A percentile compares a stretch with the other conserved stretches of the same genome.
phyloP scores from a whole-genome alignment of 1,140 invertebrate species.

The Stegodyphus mimosarum region DNA sequence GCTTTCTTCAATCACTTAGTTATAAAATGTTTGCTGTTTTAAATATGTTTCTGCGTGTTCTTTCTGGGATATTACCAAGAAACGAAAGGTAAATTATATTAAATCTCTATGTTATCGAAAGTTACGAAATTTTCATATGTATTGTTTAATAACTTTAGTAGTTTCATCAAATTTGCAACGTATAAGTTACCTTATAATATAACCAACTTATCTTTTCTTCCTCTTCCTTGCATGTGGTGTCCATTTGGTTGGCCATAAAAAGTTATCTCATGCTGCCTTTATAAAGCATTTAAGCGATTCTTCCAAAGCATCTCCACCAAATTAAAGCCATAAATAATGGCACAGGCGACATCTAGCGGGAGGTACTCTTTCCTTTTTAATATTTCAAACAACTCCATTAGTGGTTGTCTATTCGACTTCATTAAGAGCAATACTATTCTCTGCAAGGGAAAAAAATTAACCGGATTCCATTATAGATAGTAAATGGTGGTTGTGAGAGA shows the following conservation, averaged over 20 bases:
- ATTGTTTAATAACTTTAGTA: too few relatives aligned
- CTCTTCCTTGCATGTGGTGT: neutral
- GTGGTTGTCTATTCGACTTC: constrained; percentile 23
- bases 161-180: too few relatives aligned
- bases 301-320: constrained; percentile 29
- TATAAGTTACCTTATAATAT: too few relatives aligned
- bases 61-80: too few relatives aligned
- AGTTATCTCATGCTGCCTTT: neutral
- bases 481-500: neutral
- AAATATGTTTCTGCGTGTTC: too few relatives aligned
- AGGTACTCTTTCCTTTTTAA: constrained; percentile 12
- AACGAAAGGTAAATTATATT: too few relatives aligned
- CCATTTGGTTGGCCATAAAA: neutral
- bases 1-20: too few relatives aligned
- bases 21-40: too few relatives aligned
- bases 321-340: constrained; percentile 45
- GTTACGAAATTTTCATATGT: too few relatives aligned
- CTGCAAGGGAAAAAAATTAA: neutral
- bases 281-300: neutral
- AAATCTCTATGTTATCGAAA: too few relatives aligned
- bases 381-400: constrained; percentile 46
- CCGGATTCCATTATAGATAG: constrained; percentile 1
- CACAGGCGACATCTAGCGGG: neutral
- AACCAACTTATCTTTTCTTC: too few relatives aligned
- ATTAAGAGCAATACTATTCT: constrained; percentile 1